phyloP scores from a whole-genome alignment of 2,888 invertebrate genomes.

The Cylloceria caligata region DNA sequence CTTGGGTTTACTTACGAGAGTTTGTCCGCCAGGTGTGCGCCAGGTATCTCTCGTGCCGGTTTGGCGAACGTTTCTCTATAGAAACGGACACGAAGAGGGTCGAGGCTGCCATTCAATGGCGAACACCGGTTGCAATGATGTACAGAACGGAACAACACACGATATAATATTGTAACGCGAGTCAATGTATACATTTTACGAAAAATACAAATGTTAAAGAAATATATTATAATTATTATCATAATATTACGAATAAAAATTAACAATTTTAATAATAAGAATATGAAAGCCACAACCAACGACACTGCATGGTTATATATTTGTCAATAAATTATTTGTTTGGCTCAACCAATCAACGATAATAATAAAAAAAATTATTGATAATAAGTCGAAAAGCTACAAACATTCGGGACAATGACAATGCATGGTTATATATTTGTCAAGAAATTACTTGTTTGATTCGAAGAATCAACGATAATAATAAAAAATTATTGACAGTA shows the following conservation, averaged over 20 bases:
- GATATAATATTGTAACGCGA: neutral
- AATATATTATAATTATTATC: no score
- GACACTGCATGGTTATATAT: no score
- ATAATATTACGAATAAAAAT: no score
- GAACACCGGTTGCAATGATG: constrained; percentile 10
- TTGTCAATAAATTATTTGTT: neutral
- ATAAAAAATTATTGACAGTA: no score
- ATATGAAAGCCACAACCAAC: no score
- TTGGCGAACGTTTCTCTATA: constrained; percentile 5
- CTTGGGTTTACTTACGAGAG: neutral
- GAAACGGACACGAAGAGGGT: neutral
- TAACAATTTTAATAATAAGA: no score
- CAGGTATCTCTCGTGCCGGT: constrained; percentile 19
- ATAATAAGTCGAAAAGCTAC: no score
- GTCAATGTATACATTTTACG: neutral
- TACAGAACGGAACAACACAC: neutral
- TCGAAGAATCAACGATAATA: no score
- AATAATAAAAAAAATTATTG: neutral
- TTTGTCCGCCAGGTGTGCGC: constrained; percentile 1
- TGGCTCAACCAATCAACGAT: neutral
- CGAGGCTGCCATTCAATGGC: constrained; percentile 22
- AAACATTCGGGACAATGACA: neutral
- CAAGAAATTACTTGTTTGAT: no score
- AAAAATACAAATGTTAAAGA: neutral
- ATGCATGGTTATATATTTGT: neutral